A percentile compares a stretch with the other conserved stretches of the same genome.
Evolutionary conservation across 2,888 invertebrate genomes (phyloP).

Genomic region (Netelia melanura): DNA sequence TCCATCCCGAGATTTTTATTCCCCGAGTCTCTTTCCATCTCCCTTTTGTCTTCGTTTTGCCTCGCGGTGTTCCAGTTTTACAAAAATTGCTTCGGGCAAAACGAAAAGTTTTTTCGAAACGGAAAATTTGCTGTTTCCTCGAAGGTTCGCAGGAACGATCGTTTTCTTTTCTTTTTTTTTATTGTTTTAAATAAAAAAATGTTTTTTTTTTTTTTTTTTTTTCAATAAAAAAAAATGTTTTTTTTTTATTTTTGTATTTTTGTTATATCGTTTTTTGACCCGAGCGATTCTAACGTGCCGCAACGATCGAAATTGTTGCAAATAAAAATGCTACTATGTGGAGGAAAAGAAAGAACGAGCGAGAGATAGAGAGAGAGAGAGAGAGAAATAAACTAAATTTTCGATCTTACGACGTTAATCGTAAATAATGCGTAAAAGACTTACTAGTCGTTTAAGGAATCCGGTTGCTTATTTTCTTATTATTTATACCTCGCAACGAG

Average conservation of each 20-base stretch:
- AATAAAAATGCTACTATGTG: no score
- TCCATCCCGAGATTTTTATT: conserved; percentile 33
- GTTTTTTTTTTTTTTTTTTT: no score
- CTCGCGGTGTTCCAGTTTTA: conserved; percentile 30
- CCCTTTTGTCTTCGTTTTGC: conserved; percentile 1
- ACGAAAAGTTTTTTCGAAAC: neutral
- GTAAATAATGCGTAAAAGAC: neutral
- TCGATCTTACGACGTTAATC: neutral
- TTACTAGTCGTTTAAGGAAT: conserved; percentile 25
- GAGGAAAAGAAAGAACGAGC: no score
- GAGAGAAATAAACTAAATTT: neutral
- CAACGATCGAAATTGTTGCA: no score
- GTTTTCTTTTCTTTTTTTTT: no score
- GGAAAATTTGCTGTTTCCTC: neutral
- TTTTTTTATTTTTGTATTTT: no score
- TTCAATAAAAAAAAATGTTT: no score
- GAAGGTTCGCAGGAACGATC: neutral
- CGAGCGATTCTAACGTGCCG: no score
- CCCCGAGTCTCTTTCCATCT: conserved; percentile 1
- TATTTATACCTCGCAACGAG: neutral
- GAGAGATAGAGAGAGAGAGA: no score
- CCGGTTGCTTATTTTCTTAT: conserved; percentile 7
- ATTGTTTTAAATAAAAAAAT: no score
- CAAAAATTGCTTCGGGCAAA: conserved; percentile 40
- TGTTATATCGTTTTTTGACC: no score